These are phyloP conservation scores for Uria lomvia DNA, from an alignment of 2,113 vertebrate species.

Conservation along the genomic window DNA sequence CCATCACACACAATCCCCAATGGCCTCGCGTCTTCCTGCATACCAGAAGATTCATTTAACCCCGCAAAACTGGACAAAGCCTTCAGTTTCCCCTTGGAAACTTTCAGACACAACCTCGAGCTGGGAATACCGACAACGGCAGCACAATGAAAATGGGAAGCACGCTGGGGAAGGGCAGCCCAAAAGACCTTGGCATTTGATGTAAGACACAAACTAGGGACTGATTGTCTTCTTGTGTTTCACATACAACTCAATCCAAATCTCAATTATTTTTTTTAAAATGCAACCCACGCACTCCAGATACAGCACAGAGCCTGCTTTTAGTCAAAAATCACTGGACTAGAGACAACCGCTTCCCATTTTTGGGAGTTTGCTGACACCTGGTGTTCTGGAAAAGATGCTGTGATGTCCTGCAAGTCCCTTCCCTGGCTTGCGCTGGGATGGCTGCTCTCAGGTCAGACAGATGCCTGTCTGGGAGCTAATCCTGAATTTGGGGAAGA, in stretches of 20 bases:
- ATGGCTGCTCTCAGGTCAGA: neutral
- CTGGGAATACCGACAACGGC: fast-evolving
- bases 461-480: neutral
- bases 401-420: neutral
- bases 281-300: neutral
- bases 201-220: neutral
- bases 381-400: neutral
- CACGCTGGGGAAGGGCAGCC: fast-evolving
- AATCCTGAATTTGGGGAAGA: neutral
- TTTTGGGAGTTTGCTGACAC: slow-evolving; percentile 40
- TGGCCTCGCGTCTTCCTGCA: neutral
- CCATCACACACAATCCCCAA: neutral
- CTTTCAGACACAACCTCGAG: neutral
- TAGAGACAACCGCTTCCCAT: neutral
- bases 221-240: fast-evolving
- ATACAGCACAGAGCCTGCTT: neutral
- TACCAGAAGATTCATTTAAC: neutral
- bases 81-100: neutral
- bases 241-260: neutral
- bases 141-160: neutral
- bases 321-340: fast-evolving
- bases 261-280: neutral
- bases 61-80: neutral
- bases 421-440: neutral
- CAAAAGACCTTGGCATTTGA: neutral